Evolutionary conservation across 2,797 vertebrate genomes (phyloP).

Genomic region (Carapus acus): DNA sequence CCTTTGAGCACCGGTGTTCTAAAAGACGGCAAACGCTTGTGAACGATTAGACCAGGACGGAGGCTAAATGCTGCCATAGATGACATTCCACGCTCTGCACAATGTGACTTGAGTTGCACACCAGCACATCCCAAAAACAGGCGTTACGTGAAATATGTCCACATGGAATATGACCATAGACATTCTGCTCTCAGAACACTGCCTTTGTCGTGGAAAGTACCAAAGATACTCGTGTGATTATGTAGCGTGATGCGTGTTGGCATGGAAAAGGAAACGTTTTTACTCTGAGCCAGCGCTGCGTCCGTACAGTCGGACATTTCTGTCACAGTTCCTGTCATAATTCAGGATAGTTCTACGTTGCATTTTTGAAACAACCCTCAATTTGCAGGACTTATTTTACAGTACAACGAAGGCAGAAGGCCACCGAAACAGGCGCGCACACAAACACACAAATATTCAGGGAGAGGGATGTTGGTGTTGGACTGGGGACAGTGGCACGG

Average conservation of each 20-base stretch:
- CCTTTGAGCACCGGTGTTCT: too few relatives aligned
- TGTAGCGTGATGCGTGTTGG: background rate
- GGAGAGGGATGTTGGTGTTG: conserved; percentile 53
- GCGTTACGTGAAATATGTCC: too few relatives aligned
- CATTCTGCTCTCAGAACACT: too few relatives aligned
- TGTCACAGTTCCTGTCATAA: background rate
- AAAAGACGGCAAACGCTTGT: too few relatives aligned
- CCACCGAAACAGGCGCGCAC: background rate
- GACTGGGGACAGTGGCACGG: conserved; percentile 30
- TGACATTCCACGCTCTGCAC: too few relatives aligned
- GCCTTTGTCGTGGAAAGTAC: too few relatives aligned
- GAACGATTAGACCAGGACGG: too few relatives aligned
- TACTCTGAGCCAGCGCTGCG: background rate
- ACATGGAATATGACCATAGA: too few relatives aligned
- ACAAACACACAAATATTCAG: conserved; percentile 16
- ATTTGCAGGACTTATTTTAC: background rate
- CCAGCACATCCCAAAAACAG: too few relatives aligned
- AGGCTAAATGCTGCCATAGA: too few relatives aligned
- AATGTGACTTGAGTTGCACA: too few relatives aligned
- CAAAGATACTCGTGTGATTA: too few relatives aligned
- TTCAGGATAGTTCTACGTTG: background rate
- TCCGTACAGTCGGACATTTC: background rate
- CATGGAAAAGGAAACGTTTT: background rate
- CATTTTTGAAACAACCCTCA: background rate
- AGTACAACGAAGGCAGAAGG: background rate